A percentile compares a stretch with the other conserved stretches of the same genome.
These are phyloP conservation scores for Drosophila sp. DNA, from an alignment of 1,140 invertebrate genomes.

Conservation along the genomic window DNA sequence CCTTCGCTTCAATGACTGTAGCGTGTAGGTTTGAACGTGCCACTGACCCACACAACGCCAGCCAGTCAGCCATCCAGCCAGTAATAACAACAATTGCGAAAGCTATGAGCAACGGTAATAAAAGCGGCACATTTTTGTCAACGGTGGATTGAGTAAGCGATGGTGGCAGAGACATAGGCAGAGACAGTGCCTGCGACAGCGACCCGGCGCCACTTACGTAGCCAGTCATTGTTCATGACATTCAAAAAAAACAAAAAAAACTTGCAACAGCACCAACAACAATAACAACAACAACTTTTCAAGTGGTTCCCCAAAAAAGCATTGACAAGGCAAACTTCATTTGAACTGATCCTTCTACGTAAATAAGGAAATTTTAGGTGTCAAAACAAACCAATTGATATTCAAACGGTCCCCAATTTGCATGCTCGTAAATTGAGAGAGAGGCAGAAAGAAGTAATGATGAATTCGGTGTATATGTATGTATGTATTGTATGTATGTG, in stretches of 20 bases:
- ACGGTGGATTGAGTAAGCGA: constrained; percentile 57
- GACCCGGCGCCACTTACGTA: constrained; percentile 28
- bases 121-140: constrained; percentile 74
- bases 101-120: constrained; percentile 47
- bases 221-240: constrained; percentile 75
- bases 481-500: neutral
- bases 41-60: constrained; percentile 72
- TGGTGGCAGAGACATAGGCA: too few species aligned
- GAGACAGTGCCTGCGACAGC: constrained; percentile 19
- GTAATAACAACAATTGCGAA: constrained; percentile 53
- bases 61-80: neutral
- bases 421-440: neutral
- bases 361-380: constrained; percentile 1
- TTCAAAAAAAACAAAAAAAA: constrained; percentile 62
- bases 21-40: constrained; percentile 50
- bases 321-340: constrained; percentile 7
- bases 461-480: neutral
- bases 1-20: constrained; percentile 17
- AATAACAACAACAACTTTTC: neutral
- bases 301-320: constrained; percentile 1
- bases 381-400: constrained; percentile 48
- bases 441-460: constrained; percentile 1
- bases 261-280: constrained; percentile 46
- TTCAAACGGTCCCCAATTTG: constrained; percentile 16
- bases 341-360: neutral